Percentiles rank a stretch among this genome's conserved stretches.
Conservation (phyloP, 2,888 invertebrate species). For the Cremastinae sp. region DNA sequence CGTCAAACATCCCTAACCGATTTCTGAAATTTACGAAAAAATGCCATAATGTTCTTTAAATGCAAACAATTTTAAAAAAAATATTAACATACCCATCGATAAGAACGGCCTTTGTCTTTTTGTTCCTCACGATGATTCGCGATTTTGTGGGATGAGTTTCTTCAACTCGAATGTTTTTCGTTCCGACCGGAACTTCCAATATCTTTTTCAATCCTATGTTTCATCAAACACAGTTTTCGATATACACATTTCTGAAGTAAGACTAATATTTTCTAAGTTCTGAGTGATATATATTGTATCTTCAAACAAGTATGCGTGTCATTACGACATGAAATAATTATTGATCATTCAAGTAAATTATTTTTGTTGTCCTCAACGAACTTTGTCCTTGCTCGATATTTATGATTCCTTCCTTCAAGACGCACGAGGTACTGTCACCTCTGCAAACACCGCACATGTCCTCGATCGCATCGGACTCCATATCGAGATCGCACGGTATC, state of each 20-base stretch:
- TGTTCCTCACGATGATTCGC: conserved; percentile 80
- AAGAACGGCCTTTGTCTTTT: conserved; percentile 78
- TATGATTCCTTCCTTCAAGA: conserved; percentile 75
- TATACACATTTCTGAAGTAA: not conserved
- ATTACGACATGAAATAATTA: not conserved
- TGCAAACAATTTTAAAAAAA: conserved; percentile 8
- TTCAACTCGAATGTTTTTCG: conserved; percentile 81
- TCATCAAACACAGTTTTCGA: not conserved
- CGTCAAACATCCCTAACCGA: conserved; percentile 75
- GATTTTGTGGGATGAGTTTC: conserved; percentile 81
- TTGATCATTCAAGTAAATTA: no score
- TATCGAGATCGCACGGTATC: conserved; percentile 82
- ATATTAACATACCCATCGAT: conserved; percentile 80
- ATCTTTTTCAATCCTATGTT: conserved; percentile 69
- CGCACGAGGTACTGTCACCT: conserved; percentile 83
- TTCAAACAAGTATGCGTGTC: not conserved
- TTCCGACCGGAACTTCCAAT: conserved; percentile 80
- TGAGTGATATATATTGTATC: no score
- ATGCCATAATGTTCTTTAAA: not conserved
- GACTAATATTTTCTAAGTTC: no score
- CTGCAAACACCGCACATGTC: conserved; percentile 85
- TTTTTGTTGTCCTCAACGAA: conserved; percentile 55
- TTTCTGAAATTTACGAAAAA: conserved; percentile 70
- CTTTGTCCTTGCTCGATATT: conserved; percentile 74
- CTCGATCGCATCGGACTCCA: conserved; percentile 82